Conservation (phyloP, 2,113 vertebrate species). For the Mesitornis unicolor region DNA sequence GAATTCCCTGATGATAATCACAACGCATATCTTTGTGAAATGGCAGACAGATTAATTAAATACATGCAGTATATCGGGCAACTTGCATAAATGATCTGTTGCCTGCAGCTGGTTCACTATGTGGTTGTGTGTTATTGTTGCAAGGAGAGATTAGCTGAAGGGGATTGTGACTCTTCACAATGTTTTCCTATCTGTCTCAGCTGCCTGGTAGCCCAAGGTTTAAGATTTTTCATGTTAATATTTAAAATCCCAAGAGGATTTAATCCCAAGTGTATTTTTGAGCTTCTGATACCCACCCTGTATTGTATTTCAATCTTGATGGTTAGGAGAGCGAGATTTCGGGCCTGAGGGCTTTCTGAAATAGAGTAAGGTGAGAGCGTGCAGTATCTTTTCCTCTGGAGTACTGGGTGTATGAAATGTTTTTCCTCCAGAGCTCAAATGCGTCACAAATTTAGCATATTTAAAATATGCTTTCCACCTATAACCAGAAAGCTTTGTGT, state of each 20-base stretch:
- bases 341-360: constrained; percentile 25
- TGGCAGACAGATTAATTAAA: not conserved
- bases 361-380: not conserved
- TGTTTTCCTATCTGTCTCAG: not conserved
- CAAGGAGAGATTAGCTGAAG: not conserved
- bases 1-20: not conserved
- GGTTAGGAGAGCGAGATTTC: not conserved
- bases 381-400: not conserved
- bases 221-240: not conserved
- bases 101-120: not conserved
- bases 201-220: not conserved
- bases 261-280: not conserved
- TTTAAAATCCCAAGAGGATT: not conserved
- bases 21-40: not conserved
- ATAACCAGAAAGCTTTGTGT: not conserved
- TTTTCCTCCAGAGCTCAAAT: not conserved
- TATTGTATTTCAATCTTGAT: not conserved
- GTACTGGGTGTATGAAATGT: not conserved
- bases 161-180: not conserved
- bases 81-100: not conserved
- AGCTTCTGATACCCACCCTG: not conserved
- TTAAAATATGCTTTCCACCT: not conserved
- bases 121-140: not conserved
- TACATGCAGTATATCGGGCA: not conserved
- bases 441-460: not conserved